phyloP scores from a whole-genome alignment of 2,113 vertebrate species.

The Paedocypris sp. region DNA sequence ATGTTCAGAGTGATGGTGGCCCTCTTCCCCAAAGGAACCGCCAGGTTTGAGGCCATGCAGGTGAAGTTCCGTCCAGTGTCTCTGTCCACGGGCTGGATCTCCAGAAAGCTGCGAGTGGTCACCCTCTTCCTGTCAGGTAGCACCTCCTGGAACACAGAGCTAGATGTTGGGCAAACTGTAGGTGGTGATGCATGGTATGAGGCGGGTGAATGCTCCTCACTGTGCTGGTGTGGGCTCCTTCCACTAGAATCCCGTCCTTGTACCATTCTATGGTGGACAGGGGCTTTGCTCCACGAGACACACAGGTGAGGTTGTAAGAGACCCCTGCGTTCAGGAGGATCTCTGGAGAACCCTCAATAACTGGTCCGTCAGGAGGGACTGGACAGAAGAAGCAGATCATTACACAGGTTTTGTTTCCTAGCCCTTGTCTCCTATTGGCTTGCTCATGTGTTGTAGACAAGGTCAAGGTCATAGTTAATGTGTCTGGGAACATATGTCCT shows the following conservation, averaged over 20 bases:
- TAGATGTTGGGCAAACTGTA: too few species aligned
- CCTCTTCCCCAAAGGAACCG: conserved; percentile 74
- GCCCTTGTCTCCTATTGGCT: too few species aligned
- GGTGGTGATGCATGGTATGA: too few species aligned
- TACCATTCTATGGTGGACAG: conserved; percentile 81
- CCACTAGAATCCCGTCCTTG: conserved; percentile 70
- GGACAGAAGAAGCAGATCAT: conserved; percentile 16
- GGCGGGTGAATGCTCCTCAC: too few species aligned
- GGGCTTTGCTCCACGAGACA: conserved; percentile 80
- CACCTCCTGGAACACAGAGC: conserved; percentile 66
- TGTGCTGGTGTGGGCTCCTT: conserved; percentile 73
- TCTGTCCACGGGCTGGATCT: conserved; percentile 73
- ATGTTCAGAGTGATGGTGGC: conserved; percentile 77
- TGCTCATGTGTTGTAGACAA: too few species aligned
- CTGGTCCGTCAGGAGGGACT: conserved; percentile 81
- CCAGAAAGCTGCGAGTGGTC: conserved; percentile 75
- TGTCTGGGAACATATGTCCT: too few species aligned
- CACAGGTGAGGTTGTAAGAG: conserved; percentile 79
- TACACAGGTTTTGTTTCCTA: too few species aligned
- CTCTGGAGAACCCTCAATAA: conserved; percentile 75
- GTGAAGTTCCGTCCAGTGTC: conserved; percentile 78
- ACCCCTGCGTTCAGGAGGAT: conserved; percentile 76
- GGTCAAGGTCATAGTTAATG: too few species aligned
- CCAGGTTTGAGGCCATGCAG: conserved; percentile 77
- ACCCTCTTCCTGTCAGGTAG: conserved; percentile 79